Evolutionary conservation across 2,888 invertebrate species (phyloP).

Genomic region (Dusona sp.): DNA sequence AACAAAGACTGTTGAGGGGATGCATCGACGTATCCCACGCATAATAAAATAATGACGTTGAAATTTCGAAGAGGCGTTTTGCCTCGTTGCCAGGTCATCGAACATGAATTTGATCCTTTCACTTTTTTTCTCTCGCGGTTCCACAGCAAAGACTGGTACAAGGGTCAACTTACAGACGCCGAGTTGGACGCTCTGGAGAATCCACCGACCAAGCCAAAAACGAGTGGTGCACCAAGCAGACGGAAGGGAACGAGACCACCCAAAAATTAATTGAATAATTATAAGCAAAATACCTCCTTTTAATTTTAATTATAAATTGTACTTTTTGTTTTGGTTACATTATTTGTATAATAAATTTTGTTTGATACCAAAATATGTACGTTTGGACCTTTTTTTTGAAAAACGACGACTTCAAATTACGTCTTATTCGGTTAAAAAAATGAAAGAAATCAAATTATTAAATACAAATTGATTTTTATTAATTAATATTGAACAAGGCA

Average conservation of each 20-base stretch:
- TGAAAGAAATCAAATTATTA: too few relatives aligned
- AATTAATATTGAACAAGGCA: too few relatives aligned
- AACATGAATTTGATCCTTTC: constrained; percentile 62
- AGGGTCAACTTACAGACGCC: constrained; percentile 92
- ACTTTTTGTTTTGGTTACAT: constrained; percentile 64
- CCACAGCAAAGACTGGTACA: constrained; percentile 95
- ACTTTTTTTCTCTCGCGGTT: constrained; percentile 70
- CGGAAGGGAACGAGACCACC: constrained; percentile 85
- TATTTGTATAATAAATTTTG: constrained; percentile 74
- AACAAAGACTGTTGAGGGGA: constrained; percentile 31
- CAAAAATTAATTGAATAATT: constrained; percentile 67
- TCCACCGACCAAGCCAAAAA: constrained; percentile 89
- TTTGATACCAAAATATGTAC: constrained; percentile 57
- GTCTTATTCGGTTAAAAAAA: not conserved
- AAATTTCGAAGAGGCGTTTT: constrained; percentile 44
- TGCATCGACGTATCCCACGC: constrained; percentile 60
- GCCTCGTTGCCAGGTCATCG: constrained; percentile 47
- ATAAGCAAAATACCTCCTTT: constrained; percentile 7
- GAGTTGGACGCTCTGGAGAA: constrained; percentile 92
- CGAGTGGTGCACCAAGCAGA: constrained; percentile 85
- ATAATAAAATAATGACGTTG: constrained; percentile 60
- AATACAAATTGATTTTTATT: too few relatives aligned
- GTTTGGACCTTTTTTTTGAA: not conserved
- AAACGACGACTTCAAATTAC: not conserved
- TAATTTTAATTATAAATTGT: constrained; percentile 38